Evolutionary conservation across 2,888 invertebrate species (phyloP).

Genomic region (Callosobruchus maculatus): DNA sequence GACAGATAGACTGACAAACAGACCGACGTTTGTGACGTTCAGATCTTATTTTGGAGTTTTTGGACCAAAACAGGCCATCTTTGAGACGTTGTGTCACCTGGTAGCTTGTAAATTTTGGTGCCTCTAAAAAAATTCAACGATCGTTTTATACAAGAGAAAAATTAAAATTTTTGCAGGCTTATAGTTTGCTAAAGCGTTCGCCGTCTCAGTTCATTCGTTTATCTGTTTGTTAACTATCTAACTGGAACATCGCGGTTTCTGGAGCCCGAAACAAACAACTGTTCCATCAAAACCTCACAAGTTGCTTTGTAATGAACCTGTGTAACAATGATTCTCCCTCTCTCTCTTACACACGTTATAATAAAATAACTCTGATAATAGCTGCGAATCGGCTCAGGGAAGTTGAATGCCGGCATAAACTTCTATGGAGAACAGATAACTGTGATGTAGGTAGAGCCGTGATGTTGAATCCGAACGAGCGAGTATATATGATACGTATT

Average conservation of each 20-base stretch:
- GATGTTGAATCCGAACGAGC: neutral
- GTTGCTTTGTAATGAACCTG: neutral
- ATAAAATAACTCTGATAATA: neutral
- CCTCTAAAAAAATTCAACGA: too few relatives aligned
- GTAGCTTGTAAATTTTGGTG: too few relatives aligned
- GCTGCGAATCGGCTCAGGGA: neutral
- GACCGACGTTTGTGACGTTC: too few relatives aligned
- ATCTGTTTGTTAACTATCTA: neutral
- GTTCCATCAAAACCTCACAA: neutral
- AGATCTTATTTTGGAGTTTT: too few relatives aligned
- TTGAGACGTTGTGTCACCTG: too few relatives aligned
- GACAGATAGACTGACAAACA: too few relatives aligned
- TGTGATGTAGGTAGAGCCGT: neutral
- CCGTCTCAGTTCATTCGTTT: neutral
- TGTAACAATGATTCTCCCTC: neutral
- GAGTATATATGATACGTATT: neutral
- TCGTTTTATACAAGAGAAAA: too few relatives aligned
- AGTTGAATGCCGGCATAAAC: neutral
- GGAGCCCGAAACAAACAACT: neutral
- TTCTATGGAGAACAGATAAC: neutral
- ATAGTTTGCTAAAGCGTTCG: too few relatives aligned
- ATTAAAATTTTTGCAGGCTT: too few relatives aligned
- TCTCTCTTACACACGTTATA: neutral
- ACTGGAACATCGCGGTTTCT: neutral
- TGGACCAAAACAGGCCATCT: too few relatives aligned